Evolutionary conservation across 2,888 invertebrate genomes (phyloP).

Genomic region (Ophion slaviceki): DNA sequence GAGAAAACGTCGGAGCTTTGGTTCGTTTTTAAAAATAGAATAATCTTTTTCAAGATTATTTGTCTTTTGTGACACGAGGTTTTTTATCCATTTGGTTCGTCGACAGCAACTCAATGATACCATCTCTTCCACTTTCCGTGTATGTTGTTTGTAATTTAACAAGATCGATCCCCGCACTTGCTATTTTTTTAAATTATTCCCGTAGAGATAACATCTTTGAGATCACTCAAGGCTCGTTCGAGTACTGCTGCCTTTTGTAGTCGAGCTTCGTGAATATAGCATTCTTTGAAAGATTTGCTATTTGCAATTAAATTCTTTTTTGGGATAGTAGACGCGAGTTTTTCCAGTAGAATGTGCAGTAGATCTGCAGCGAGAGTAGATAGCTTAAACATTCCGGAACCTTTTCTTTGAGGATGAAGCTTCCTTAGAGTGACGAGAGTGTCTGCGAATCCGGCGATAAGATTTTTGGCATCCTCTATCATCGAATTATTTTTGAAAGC

Average conservation of each 20-base stretch:
- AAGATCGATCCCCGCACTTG: slow-evolving; percentile 25
- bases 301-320: slow-evolving; percentile 45
- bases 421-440: slow-evolving; percentile 47
- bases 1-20: slow-evolving; percentile 12
- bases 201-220: no score
- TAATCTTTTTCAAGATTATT: slow-evolving; percentile 39
- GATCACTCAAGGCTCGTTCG: no score
- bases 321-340: slow-evolving; percentile 44
- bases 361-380: slow-evolving; percentile 45
- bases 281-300: slow-evolving; percentile 50
- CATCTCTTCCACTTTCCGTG: slow-evolving; percentile 27
- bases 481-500: neutral
- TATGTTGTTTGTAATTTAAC: slow-evolving; percentile 28
- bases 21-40: slow-evolving; percentile 28
- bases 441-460: slow-evolving; percentile 37
- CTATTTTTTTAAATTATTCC: slow-evolving; percentile 49
- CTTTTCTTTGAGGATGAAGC: slow-evolving; percentile 42
- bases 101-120: slow-evolving; percentile 30
- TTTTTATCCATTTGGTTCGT: slow-evolving; percentile 17
- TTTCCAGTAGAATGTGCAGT: slow-evolving; percentile 37
- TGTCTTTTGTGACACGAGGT: slow-evolving; percentile 45
- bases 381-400: slow-evolving; percentile 47
- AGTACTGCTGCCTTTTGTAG: slow-evolving; percentile 38
- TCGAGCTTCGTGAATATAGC: slow-evolving; percentile 28
- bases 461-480: slow-evolving; percentile 40